Conservation (phyloP, 2,888 invertebrate species). For the Spisula subtruncata region DNA sequence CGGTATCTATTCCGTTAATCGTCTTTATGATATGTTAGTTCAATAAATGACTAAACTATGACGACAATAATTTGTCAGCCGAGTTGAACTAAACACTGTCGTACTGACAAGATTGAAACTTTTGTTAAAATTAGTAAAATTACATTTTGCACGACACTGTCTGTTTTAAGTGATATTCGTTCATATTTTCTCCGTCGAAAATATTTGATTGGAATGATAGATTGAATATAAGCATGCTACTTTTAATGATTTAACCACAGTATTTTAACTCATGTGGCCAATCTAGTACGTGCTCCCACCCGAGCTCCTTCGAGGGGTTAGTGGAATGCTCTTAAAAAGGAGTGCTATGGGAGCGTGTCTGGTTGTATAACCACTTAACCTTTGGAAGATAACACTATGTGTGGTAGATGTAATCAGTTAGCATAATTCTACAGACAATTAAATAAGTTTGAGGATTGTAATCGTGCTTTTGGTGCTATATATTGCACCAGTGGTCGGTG, state of each 20-base stretch:
- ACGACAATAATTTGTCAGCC: slow-evolving; percentile 42
- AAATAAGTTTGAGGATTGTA: too few relatives aligned
- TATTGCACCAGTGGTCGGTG: too few relatives aligned
- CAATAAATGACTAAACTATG: not conserved
- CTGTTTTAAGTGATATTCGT: not conserved
- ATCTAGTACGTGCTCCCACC: not conserved
- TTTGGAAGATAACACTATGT: not conserved
- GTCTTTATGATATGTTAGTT: not conserved
- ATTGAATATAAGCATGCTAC: not conserved
- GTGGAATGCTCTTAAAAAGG: not conserved
- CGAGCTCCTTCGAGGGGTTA: not conserved
- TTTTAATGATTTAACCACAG: not conserved
- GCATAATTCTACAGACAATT: too few relatives aligned
- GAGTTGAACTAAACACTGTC: slow-evolving; percentile 11
- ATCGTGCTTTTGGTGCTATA: too few relatives aligned
- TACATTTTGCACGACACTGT: not conserved
- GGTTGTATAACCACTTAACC: not conserved
- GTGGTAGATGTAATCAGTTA: not conserved
- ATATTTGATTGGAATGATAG: not conserved
- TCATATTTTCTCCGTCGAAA: not conserved
- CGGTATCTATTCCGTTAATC: not conserved
- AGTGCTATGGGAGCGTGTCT: not conserved
- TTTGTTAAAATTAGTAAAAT: not conserved
- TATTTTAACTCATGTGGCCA: not conserved
- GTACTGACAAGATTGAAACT: not conserved